These are phyloP conservation scores for Connochaetes taurinus DNA, from an alignment of 2,113 vertebrate species.

Conservation along the genomic window DNA sequence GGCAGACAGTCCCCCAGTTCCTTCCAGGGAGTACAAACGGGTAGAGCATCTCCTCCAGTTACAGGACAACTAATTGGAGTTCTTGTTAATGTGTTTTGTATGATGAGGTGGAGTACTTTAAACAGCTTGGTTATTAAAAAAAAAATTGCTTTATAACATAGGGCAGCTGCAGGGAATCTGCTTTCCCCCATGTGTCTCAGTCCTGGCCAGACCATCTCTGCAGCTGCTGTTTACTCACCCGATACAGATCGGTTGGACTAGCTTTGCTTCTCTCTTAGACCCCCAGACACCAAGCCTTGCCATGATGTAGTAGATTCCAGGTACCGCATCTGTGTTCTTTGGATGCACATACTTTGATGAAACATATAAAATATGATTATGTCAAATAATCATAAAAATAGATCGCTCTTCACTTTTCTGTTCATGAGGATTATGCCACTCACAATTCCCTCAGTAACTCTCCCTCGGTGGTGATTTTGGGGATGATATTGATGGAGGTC, in stretches of 20 bases:
- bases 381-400: not conserved
- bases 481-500: not conserved
- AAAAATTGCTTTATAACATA: not conserved
- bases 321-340: not conserved
- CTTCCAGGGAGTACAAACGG: slow-evolving; percentile 56
- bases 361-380: not conserved
- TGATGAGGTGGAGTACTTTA: not conserved
- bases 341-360: not conserved
- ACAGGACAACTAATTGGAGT: not conserved
- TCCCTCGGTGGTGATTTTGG: not conserved
- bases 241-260: not conserved
- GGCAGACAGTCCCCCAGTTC: slow-evolving; percentile 38
- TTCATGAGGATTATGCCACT: not conserved
- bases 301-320: not conserved
- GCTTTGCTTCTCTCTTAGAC: not conserved
- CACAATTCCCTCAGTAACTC: not conserved
- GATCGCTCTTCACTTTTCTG: not conserved
- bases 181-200: not conserved
- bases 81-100: not conserved
- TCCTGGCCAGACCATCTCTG: not conserved
- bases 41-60: slow-evolving; percentile 57
- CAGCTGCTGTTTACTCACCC: not conserved
- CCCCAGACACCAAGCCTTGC: not conserved
- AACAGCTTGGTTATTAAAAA: slow-evolving; percentile 26
- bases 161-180: slow-evolving; percentile 9